Conservation (phyloP, 2,888 invertebrate species). For the Apotomis betuletana region DNA sequence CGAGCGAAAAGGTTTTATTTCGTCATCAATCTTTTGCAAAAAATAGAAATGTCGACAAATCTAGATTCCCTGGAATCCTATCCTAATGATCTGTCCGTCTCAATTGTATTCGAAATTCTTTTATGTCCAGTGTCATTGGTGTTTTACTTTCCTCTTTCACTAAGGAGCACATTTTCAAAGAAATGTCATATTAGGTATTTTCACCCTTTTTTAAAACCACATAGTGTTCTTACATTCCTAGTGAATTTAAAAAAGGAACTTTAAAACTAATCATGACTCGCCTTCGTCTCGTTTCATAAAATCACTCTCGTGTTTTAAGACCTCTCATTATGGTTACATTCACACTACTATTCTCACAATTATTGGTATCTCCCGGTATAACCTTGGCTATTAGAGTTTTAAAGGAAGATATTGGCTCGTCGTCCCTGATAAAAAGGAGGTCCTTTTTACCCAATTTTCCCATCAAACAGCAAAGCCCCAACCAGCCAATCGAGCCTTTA, state of each 20-base stretch:
- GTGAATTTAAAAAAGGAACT: no score
- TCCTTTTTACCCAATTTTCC: neutral
- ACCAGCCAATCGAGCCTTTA: conserved; percentile 6
- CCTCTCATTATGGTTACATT: no score
- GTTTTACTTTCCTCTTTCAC: neutral
- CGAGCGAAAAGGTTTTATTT: neutral
- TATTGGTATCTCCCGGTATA: no score
- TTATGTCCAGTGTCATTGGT: neutral
- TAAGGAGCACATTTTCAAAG: neutral
- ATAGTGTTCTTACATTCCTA: no score
- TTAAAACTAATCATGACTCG: neutral
- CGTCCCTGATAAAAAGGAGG: no score
- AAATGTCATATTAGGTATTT: neutral
- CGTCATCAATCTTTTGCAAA: conserved; percentile 8
- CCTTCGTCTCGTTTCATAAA: no score
- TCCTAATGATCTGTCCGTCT: conserved; percentile 14
- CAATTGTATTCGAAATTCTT: conserved; percentile 3
- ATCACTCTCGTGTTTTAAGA: no score
- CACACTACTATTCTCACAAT: no score
- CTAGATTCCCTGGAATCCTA: conserved; percentile 6
- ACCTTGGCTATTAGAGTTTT: no score
- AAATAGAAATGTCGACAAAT: neutral
- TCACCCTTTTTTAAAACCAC: neutral
- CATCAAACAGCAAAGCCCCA: neutral
- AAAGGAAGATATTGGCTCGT: no score